Percentiles rank a stretch among this genome's conserved stretches.
Evolutionary conservation across 2,113 vertebrate genomes (phyloP).

Genomic region (Tragelaphus buxtoni): DNA sequence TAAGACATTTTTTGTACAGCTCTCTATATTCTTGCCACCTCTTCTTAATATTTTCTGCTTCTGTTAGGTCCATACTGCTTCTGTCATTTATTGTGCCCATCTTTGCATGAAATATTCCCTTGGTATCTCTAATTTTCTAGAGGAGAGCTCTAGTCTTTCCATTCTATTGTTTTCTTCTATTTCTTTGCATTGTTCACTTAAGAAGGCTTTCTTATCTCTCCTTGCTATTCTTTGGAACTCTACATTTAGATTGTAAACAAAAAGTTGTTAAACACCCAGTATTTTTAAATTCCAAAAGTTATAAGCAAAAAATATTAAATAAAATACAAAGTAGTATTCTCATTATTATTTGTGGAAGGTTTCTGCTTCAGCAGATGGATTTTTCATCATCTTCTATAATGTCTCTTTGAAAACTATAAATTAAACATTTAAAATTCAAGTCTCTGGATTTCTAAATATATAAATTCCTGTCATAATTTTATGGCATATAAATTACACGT

Average conservation of each 20-base stretch:
- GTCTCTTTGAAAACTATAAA: slow-evolving; percentile 15
- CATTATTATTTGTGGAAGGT: slow-evolving; percentile 25
- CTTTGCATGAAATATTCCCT: background rate
- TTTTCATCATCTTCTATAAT: slow-evolving; percentile 35
- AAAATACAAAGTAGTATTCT: slow-evolving; percentile 31
- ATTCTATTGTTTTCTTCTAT: background rate
- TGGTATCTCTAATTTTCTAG: background rate
- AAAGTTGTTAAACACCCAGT: background rate
- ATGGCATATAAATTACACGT: slow-evolving; percentile 22
- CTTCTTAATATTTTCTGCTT: background rate
- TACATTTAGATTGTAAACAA: background rate
- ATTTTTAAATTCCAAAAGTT: background rate
- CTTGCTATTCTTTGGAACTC: background rate
- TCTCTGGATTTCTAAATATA: slow-evolving; percentile 31
- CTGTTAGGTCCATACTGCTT: background rate
- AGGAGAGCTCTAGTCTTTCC: background rate
- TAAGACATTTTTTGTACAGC: background rate
- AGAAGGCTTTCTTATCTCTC: background rate
- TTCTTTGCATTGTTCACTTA: background rate
- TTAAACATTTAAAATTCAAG: slow-evolving; percentile 30
- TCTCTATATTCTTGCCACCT: background rate
- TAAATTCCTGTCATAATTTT: background rate
- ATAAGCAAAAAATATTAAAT: background rate
- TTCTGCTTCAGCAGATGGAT: slow-evolving; percentile 28
- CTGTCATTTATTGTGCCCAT: background rate